phyloP scores from a whole-genome alignment of 1,140 invertebrate genomes.

The Rhopalosiphum maidis region DNA sequence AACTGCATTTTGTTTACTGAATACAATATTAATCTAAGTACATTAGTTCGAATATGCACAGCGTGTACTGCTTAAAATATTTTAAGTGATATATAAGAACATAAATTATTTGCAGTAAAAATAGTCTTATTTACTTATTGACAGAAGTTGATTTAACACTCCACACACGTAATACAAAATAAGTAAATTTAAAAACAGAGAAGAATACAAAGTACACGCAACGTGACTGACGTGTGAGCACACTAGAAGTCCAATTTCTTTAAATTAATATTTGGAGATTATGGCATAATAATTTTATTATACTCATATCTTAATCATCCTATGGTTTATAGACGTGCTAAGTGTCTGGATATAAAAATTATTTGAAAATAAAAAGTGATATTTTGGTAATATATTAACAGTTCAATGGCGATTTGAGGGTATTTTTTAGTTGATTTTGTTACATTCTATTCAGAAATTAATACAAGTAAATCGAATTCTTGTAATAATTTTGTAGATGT shows the following conservation, averaged over 20 bases:
- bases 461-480: background rate
- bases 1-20: background rate
- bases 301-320: background rate
- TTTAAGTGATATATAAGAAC: background rate
- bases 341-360: background rate
- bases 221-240: background rate
- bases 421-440: too few species aligned
- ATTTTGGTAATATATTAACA: background rate
- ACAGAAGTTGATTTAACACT: background rate
- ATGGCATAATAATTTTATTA: background rate
- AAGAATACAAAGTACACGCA: background rate
- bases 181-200: slow-evolving; percentile 13
- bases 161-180: slow-evolving; percentile 1
- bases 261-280: background rate
- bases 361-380: background rate
- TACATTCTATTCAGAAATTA: background rate
- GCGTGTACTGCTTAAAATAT: background rate
- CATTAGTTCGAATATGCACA: background rate
- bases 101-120: background rate
- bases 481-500: background rate
- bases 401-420: too few species aligned
- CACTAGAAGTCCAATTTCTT: background rate
- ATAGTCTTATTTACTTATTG: slow-evolving; percentile 9
- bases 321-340: background rate
- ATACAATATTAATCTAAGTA: background rate